Evolutionary conservation across 2,888 invertebrate species (phyloP), one percentile per base, ranked within the genome.

Genomic region (Deilephila elpenor): DNA sequence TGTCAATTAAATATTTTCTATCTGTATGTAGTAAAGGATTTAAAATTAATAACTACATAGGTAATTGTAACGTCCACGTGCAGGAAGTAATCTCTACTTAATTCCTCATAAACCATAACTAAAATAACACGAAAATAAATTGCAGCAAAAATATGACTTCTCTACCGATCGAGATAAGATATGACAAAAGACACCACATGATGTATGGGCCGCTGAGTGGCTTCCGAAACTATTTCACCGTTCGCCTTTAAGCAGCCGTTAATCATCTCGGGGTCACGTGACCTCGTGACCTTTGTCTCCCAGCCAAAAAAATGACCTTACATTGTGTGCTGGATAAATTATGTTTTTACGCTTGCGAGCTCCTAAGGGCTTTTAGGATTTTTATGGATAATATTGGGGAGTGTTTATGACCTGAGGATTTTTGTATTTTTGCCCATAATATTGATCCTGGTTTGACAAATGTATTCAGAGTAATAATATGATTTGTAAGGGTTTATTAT

Each of bases 141-240:
- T 60, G 19, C 20, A 64, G 64, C 25, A 44, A 44, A 67, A 51
- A 67, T 17, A 67, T 20, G 29, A 51, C 7, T 11, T 51, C n/a
- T 6, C 14, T 64, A 37, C 37, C 61, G 29, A 34, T 32, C 34
- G 62, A 62, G 64, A 64, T 64, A 64, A 37, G 67, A 72, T 62
- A 71, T 59, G 70, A 75, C 76, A 78, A 78, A 75, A 71, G 75
- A 74, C 70, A 75, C 74, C 73, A 60, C 61, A 73, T 79, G 78
- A 79, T 77, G 73, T 79, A 78, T 76, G 72, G 74, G 71, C 14
- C 44, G 74, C 78, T 75, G 78, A 80, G 79, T 82, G 80, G 82
- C 83, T 81, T 83, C 83, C 79, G 80, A 82, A 82, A 82, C 76
- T 79, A 82, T 75, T 78, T 81, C n/a, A 44, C 25, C 67, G 17